These are phyloP conservation scores for Laticauda colubrina DNA, from an alignment of 2,113 vertebrate genomes.

Conservation along the genomic window DNA sequence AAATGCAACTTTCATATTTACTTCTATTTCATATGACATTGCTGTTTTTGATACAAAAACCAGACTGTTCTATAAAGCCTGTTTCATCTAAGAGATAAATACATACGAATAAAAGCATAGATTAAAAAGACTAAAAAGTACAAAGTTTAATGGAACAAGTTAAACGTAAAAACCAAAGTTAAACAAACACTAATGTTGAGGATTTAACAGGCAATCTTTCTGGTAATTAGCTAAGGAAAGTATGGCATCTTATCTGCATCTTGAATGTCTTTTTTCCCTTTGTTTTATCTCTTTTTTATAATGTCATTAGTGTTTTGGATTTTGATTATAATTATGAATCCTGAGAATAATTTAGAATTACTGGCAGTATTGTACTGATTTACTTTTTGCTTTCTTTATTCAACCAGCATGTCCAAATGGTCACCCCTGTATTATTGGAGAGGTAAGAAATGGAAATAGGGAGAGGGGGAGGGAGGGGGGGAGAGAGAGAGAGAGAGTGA, in stretches of 20 bases:
- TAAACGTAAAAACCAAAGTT: background rate
- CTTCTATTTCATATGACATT: background rate
- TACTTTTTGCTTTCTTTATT: conserved; percentile 17
- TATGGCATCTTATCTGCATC: too few relatives aligned
- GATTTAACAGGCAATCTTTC: background rate
- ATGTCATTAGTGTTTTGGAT: background rate
- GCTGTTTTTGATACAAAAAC: background rate
- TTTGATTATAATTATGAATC: too few relatives aligned
- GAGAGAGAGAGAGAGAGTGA: too few relatives aligned
- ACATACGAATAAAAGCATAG: background rate
- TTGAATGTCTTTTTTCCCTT: background rate
- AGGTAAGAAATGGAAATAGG: conserved; percentile 73
- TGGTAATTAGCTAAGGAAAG: background rate
- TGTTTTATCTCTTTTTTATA: background rate
- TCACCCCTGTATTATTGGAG: conserved; percentile 85
- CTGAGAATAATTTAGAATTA: background rate
- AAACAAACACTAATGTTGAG: background rate
- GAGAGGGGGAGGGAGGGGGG: background rate
- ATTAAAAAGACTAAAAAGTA: background rate
- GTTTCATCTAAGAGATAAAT: background rate
- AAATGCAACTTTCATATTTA: background rate
- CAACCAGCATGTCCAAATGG: conserved; percentile 82
- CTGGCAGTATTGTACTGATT: conserved; percentile 1
- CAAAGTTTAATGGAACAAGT: background rate
- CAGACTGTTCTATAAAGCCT: background rate